phyloP scores from a whole-genome alignment of 2,113 vertebrate species.

The Entosphenus tridentatus region DNA sequence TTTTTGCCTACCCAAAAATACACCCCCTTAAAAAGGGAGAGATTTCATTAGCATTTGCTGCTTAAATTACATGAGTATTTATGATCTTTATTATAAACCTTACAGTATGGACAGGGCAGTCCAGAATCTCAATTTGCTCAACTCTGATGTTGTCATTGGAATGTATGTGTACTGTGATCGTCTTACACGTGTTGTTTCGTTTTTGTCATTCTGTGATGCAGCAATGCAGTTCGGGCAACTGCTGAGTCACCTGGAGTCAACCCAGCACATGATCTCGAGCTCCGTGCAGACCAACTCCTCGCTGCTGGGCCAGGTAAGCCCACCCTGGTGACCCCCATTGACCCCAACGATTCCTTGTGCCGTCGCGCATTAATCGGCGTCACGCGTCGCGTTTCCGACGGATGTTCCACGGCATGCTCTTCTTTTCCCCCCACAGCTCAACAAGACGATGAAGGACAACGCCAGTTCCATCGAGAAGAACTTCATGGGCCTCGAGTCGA shows the following conservation, averaged over 20 bases:
- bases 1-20: too few relatives aligned
- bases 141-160: too few relatives aligned
- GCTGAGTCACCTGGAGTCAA: slow-evolving; percentile 63
- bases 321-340: neutral
- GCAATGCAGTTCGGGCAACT: slow-evolving; percentile 74
- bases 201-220: slow-evolving; percentile 13
- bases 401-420: neutral
- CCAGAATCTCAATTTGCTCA: too few relatives aligned
- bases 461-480: slow-evolving; percentile 46
- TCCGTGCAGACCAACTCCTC: slow-evolving; percentile 52
- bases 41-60: too few relatives aligned
- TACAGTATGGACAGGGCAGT: too few relatives aligned
- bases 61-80: too few relatives aligned
- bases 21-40: too few relatives aligned
- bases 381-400: neutral
- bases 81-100: too few relatives aligned
- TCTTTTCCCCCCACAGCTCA: slow-evolving; percentile 27
- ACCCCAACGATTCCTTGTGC: neutral
- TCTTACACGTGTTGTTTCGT: neutral
- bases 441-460: slow-evolving; percentile 67
- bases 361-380: neutral
- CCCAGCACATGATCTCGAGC: slow-evolving; percentile 63
- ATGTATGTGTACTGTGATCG: too few relatives aligned
- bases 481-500: slow-evolving; percentile 38
- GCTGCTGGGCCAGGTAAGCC: slow-evolving; percentile 41